Percentiles rank a stretch among this genome's conserved stretches.
Evolutionary conservation across 2,888 invertebrate species (phyloP).

Genomic region (Gymnoscelis rufifasciata): DNA sequence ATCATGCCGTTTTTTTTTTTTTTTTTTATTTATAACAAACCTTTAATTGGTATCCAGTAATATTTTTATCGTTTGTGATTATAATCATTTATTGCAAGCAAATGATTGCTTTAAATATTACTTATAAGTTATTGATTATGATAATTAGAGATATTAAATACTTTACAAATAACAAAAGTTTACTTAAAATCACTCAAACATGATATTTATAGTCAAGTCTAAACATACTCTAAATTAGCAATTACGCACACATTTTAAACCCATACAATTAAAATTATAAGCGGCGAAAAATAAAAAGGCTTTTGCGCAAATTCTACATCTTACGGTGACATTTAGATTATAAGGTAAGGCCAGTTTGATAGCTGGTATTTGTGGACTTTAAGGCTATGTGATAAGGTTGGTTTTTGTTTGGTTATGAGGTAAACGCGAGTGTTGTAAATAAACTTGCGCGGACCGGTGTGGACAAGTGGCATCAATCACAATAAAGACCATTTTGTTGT

Average conservation of each 20-base stretch:
- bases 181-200: no score
- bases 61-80: no score
- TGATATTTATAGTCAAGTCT: no score
- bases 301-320: slow-evolving; percentile 34
- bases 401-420: not conserved
- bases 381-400: slow-evolving; percentile 4
- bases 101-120: no score
- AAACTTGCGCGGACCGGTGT: slow-evolving; percentile 37
- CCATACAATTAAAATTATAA: slow-evolving; percentile 31
- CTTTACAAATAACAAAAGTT: no score
- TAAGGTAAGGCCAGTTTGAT: not conserved
- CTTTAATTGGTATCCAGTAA: no score
- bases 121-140: no score
- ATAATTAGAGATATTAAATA: no score
- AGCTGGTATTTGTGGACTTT: not conserved
- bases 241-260: not conserved
- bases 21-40: no score
- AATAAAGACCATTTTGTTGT: slow-evolving; percentile 37
- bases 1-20: no score
- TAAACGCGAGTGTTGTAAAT: slow-evolving; percentile 30
- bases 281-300: slow-evolving; percentile 26
- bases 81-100: no score
- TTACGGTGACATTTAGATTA: slow-evolving; percentile 34
- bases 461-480: slow-evolving; percentile 42
- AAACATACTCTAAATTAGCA: no score